Conservation (phyloP, 2,888 invertebrate species). For the Leptinotarsa tumamoca region DNA sequence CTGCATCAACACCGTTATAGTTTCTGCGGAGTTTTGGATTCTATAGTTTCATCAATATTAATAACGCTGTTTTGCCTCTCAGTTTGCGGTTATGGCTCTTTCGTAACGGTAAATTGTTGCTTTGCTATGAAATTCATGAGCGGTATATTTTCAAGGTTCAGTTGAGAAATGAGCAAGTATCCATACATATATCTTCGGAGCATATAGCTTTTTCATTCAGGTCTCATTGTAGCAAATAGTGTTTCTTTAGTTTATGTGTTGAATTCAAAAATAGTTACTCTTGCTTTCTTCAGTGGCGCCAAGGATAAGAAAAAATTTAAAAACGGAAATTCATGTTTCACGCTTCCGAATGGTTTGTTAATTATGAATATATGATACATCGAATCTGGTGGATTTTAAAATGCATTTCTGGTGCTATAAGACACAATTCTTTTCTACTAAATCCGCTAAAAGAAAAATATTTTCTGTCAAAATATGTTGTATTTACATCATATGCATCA, state of each 20-base stretch:
- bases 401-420: no score
- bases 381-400: no score
- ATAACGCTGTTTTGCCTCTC: conserved; percentile 7
- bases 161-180: neutral
- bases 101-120: conserved; percentile 13
- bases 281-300: no score
- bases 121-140: conserved; percentile 9
- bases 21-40: conserved; percentile 15
- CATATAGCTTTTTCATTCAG: neutral
- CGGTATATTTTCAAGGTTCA: conserved; percentile 19
- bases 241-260: neutral
- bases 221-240: neutral
- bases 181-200: neutral
- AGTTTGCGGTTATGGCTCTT: conserved; percentile 11
- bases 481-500: no score
- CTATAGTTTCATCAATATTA: conserved; percentile 20
- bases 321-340: no score
- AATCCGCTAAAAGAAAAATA: no score
- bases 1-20: conserved; percentile 15
- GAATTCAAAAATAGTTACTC: neutral
- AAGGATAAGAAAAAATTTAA: no score
- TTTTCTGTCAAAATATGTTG: no score
- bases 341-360: no score
- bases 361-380: no score
- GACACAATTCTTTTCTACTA: no score